Evolutionary conservation across 2,113 vertebrate species (phyloP), one percentile per base, ranked within the genome.

Genomic region (Phalacrocorax carbo): DNA sequence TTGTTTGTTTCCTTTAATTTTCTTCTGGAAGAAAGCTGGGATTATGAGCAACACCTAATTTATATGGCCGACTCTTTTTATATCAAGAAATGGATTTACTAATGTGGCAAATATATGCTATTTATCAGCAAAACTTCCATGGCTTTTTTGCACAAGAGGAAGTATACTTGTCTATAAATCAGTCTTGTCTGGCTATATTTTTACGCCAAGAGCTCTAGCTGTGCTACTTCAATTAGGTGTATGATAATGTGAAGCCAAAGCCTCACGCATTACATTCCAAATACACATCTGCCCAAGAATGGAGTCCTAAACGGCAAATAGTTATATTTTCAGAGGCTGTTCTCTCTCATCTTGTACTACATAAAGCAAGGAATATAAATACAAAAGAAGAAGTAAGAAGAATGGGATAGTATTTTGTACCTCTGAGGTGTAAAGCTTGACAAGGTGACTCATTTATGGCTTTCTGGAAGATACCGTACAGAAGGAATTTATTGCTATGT

Each of bases 371-470:
- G 61, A 87, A 91, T 86, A 88, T 44, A 94, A 91, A 88, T 57
- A 82, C 64, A 91, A 90, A 94, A 90, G 73, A 84, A 92, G 82
- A 36, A 62, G 30, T 65, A 82, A 66, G 70, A 75, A 81, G 71
- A 90, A 73, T 48, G 29, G 44, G 55, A 60, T 30, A 77, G 68
- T 88, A 90, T 95, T 94, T 93, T 83, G 75, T 95, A 81, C 40
- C 36, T 94, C 55, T 71, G 75, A 94, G 60, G 73, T 94, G 68
- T 94, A 96, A 94, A 96, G 1, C 84, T 88, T 88, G 93, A 93
- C 91, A 96, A 96, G 91, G 93, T 97, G 96, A 95, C 91, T 96
- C 95, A 88, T 96, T 94, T 96, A 93, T 83, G 52, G 23, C 38
- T 90, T 90, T 95, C 93, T 93, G 91, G 71, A 96, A 94, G 94